These are phyloP conservation scores for Pemphredon lugubris DNA, from an alignment of 2,888 invertebrate genomes.

Conservation along the genomic window DNA sequence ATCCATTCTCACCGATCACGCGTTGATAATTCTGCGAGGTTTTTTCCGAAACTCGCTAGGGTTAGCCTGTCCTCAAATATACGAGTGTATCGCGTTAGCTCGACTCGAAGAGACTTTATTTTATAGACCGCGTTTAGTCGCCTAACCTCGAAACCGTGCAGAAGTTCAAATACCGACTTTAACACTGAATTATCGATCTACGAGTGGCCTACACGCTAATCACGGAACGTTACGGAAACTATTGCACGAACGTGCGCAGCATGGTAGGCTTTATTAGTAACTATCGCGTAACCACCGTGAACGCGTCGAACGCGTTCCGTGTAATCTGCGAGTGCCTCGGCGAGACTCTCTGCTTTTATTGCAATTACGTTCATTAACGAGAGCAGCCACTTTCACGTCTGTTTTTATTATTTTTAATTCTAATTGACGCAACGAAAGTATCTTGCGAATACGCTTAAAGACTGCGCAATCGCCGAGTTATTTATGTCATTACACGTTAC, in stretches of 20 bases:
- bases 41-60: too few relatives aligned
- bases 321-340: not conserved
- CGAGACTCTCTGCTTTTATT: slow-evolving; percentile 20
- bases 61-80: too few relatives aligned
- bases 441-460: slow-evolving; percentile 12
- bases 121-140: too few relatives aligned
- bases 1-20: slow-evolving; percentile 15
- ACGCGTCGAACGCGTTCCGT: slow-evolving; percentile 2
- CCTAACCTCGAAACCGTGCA: not conserved
- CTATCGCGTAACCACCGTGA: slow-evolving; percentile 37
- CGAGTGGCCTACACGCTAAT: slow-evolving; percentile 17
- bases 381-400: slow-evolving; percentile 23
- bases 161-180: not conserved
- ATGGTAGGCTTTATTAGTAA: slow-evolving; percentile 22
- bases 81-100: too few relatives aligned
- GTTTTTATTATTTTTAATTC: slow-evolving; percentile 9
- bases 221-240: slow-evolving; percentile 33
- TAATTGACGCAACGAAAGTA: slow-evolving; percentile 17
- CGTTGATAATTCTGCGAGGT: not conserved
- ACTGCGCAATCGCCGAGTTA: slow-evolving; percentile 18
- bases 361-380: slow-evolving; percentile 24
- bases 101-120: too few relatives aligned
- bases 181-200: slow-evolving; percentile 8
- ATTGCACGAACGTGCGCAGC: slow-evolving; percentile 1
- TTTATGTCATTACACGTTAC: not conserved